These are phyloP conservation scores for Thymelicus lineola DNA, from an alignment of 2,888 invertebrate species.

Conservation along the genomic window DNA sequence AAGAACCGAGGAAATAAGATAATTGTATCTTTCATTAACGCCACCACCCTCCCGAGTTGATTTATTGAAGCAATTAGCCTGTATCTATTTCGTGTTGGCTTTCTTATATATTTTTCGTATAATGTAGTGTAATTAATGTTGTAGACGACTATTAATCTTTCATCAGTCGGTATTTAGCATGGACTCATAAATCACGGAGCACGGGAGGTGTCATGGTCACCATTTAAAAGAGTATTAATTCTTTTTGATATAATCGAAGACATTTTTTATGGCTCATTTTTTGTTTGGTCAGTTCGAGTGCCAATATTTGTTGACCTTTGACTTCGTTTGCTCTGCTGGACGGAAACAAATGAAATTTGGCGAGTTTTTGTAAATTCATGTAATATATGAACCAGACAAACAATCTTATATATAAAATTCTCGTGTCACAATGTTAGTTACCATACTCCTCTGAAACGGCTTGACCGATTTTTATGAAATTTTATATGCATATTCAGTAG, in stretches of 20 bases:
- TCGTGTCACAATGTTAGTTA: too few relatives aligned
- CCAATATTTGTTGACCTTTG: too few relatives aligned
- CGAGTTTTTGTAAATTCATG: too few relatives aligned
- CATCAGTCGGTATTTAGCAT: slow-evolving; percentile 10
- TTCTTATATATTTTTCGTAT: slow-evolving; percentile 23
- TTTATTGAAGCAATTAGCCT: slow-evolving; percentile 28
- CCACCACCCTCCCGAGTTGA: slow-evolving; percentile 7
- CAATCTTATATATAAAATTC: too few relatives aligned
- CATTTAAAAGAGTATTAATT: background rate
- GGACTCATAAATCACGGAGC: background rate
- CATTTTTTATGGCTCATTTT: background rate
- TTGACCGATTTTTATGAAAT: too few relatives aligned
- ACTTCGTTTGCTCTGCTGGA: too few relatives aligned
- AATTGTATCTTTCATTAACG: slow-evolving; percentile 33
- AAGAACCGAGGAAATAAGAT: slow-evolving; percentile 16
- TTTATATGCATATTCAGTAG: too few relatives aligned
- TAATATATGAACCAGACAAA: too few relatives aligned
- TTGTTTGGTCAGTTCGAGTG: too few relatives aligned
- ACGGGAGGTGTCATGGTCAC: background rate
- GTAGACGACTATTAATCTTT: slow-evolving; percentile 19
- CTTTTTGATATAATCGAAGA: slow-evolving; percentile 1
- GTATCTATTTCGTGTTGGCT: slow-evolving; percentile 29
- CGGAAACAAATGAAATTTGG: too few relatives aligned
- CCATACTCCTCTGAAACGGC: too few relatives aligned
- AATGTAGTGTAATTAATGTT: slow-evolving; percentile 26